Evolutionary conservation across 2,888 invertebrate species (phyloP).

Genomic region (Ypsolopha scabrella): DNA sequence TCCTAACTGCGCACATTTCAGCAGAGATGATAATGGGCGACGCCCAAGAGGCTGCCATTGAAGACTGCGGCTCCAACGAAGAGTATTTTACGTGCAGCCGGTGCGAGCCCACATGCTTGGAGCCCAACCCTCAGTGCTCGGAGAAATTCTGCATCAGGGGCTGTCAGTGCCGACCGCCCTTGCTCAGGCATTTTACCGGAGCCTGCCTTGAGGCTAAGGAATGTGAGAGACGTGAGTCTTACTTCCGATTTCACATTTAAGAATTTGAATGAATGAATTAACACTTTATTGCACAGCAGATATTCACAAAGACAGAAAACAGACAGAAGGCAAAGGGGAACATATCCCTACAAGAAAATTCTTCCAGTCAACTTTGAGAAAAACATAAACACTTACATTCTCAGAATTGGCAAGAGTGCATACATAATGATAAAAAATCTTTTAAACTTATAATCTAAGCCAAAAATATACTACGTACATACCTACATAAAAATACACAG

Average conservation of each 20-base stretch:
- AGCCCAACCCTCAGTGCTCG: slow-evolving; percentile 32
- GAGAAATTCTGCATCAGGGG: slow-evolving; percentile 35
- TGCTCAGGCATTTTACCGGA: slow-evolving; percentile 40
- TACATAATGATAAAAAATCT: too few relatives aligned
- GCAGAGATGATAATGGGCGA: slow-evolving; percentile 17
- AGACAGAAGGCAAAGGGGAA: too few relatives aligned
- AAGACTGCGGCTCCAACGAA: slow-evolving; percentile 44
- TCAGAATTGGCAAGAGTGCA: too few relatives aligned
- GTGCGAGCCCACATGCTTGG: slow-evolving; percentile 48
- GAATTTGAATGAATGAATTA: too few relatives aligned
- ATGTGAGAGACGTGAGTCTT: slow-evolving; percentile 32
- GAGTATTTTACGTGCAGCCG: slow-evolving; percentile 44
- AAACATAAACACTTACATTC: too few relatives aligned
- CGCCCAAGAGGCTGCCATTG: slow-evolving; percentile 24
- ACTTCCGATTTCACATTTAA: slow-evolving; percentile 1
- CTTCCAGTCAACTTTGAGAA: too few relatives aligned
- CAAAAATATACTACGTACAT: too few relatives aligned
- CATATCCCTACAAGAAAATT: too few relatives aligned
- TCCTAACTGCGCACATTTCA: slow-evolving; percentile 5
- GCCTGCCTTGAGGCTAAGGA: slow-evolving; percentile 31
- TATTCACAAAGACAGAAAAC: too few relatives aligned
- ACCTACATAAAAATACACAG: too few relatives aligned
- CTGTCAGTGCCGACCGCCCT: slow-evolving; percentile 41
- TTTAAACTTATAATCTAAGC: too few relatives aligned
- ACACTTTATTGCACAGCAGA: too few relatives aligned